Evolutionary conservation across 2,797 vertebrate species (phyloP), one percentile per base, ranked within the genome.

Genomic region (Acanthis flammea): DNA sequence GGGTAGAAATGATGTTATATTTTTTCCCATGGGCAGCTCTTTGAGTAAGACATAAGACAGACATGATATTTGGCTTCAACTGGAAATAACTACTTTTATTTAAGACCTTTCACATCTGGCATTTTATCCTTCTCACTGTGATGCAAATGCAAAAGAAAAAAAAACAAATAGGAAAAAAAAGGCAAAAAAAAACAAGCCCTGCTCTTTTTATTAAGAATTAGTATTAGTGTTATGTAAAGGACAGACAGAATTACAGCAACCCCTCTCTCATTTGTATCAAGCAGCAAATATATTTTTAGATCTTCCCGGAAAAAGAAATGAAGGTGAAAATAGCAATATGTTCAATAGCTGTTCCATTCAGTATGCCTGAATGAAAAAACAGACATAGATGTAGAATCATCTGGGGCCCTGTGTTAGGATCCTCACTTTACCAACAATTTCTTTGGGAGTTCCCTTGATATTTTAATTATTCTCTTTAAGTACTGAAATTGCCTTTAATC

Each of bases 121-220:
- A 23, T 35, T 17, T 58, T 80, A 35, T 63, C 33, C 5, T 79
- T 45, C 21, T 45, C 21, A 53, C 9, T 50, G 10, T 18, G 58
- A 44, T 7, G 4, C 7, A 77, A 55, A 30, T 10, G 55, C 0
- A 1, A 53, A 82, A 47, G 65, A 57, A 35, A 50, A 23, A 23
- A 5, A 35, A 28, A 3, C 9, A 16, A 41, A 41, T 41, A 37
- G 14, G 33, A 12, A 7, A 7, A 87, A 89, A 50, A 17, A 31
- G 35, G 14, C 5, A 24, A 12, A 47, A 23, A 23, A 60, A 41
- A 14, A 2, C 18, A 15, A 22, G 3, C 4, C 4, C 3, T 7
- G 25, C 2, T 24, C 2, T 44, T 71, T 70, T 45, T 12, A 48
- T 37, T 54, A 33, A 71, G 15, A 21, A 23, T 44, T 51, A 28